Evolutionary conservation across 2,113 vertebrate species (phyloP).

Genomic region (Strix uralensis): DNA sequence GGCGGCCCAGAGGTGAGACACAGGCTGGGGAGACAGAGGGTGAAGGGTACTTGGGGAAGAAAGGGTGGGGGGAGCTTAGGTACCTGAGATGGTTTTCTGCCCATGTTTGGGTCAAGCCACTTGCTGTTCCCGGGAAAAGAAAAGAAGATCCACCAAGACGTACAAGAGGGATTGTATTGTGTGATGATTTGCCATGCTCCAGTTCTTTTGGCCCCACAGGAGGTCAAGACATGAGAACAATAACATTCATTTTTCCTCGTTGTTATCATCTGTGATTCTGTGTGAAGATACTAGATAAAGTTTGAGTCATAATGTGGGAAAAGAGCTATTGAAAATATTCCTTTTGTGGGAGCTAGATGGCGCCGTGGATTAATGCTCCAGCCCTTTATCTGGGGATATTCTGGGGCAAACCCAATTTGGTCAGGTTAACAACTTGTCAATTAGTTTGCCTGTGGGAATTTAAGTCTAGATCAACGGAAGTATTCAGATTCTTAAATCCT

Average conservation of each 20-base stretch:
- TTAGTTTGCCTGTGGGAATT: not conserved
- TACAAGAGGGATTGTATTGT: too few species aligned
- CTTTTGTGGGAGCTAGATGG: conserved; percentile 36
- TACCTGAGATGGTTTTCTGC: not conserved
- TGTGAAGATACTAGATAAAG: not conserved
- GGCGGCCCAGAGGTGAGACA: fast-evolving
- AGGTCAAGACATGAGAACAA: not conserved
- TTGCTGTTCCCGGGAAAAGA: not conserved
- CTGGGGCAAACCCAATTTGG: not conserved
- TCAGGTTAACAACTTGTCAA: not conserved
- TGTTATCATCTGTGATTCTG: not conserved
- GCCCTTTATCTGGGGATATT: not conserved
- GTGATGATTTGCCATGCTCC: not conserved
- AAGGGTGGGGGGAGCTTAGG: fast-evolving
- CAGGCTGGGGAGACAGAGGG: not conserved
- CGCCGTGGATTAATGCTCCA: conserved; percentile 17
- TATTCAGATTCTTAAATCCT: not conserved
- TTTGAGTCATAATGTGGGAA: not conserved
- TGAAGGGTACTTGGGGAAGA: not conserved
- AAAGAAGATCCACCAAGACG: not conserved
- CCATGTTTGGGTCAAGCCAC: not conserved
- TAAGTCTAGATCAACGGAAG: fast-evolving
- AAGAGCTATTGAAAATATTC: not conserved
- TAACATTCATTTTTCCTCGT: fast-evolving
- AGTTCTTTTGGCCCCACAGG: not conserved